Conservation (phyloP, 1,140 invertebrate species). For the Eriosoma lanigerum region DNA sequence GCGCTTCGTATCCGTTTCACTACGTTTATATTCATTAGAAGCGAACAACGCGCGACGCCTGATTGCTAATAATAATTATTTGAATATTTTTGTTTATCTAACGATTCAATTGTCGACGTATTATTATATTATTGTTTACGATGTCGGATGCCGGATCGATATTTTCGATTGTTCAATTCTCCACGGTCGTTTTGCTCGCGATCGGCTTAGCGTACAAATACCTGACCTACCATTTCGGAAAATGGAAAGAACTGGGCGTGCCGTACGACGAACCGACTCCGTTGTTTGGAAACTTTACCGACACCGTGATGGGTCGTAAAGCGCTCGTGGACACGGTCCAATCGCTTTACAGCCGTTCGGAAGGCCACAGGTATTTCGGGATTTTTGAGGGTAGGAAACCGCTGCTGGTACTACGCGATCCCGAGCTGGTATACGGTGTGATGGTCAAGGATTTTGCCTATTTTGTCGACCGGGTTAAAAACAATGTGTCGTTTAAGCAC, state of each 20-base stretch:
- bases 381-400: conserved; percentile 60
- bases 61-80: no score
- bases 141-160: no score
- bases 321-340: conserved; percentile 54
- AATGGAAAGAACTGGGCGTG: conserved; percentile 57
- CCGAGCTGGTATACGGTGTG: conserved; percentile 65
- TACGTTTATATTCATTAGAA: no score
- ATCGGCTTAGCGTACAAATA: conserved; percentile 1
- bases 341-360: conserved; percentile 51
- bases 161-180: background rate
- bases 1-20: no score
- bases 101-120: no score
- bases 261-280: conserved; percentile 58
- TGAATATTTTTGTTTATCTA: no score
- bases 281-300: conserved; percentile 60
- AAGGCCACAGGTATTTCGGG: conserved; percentile 54
- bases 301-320: conserved; percentile 57
- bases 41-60: no score
- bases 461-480: conserved; percentile 61
- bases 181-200: background rate
- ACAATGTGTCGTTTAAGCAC: conserved; percentile 58
- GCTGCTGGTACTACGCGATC: conserved; percentile 61
- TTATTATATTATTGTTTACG: no score
- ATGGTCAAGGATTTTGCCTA: conserved; percentile 64
- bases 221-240: conserved; percentile 56